Base-by-base conservation (phyloP, 2,797 vertebrate species). In the Cossypha niveicapilla region DNA sequence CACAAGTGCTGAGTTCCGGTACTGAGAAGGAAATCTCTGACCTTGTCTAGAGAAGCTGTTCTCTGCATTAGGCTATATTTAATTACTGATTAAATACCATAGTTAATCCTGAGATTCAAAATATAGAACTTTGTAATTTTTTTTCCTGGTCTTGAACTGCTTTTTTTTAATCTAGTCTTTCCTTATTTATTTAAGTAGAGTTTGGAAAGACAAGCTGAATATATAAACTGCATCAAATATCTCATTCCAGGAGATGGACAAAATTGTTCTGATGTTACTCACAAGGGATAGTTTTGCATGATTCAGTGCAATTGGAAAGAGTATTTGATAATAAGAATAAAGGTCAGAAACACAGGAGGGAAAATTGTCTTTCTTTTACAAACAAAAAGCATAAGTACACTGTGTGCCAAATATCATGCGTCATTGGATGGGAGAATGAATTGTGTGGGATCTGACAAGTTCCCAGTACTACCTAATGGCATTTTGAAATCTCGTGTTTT, bases 381-480 rank as follows among this genome's bases (percentile, higher is more conserved):
- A 95, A 94, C 76, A 93, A 91, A 76, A 94, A 68, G 10, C 21
- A 1, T 56, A 54, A 85, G 47, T 91, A 72, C 51, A 18, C 63
- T 78, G 41, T 80, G 47, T 92, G 66, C 77, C 83, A 83, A 82
- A 78, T 88, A 80, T 25, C 51, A 61, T 34, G 58, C 1, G 0
- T 91, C 81, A 70, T 21, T 89, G 77, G 13, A 66, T 79, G 30
- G 48, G 30, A 32, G 56, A 65, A 95, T 65, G 90, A 91, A 82
- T 75, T 94, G 70, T 93, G 75, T 94, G 79, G 91, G 82, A 91
- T 87, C 57, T 93, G 92, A 93, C 72, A 93, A 88, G 86, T 90
- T 93, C 85, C 37, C 68, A 70, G 67, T 22, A 73, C 75, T 94
- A 54, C 66, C 68, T 92, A 87, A 93, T 88, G 63, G 47, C 41